A percentile compares a stretch with the other conserved stretches of the same genome.
Evolutionary conservation across 2,888 invertebrate species (phyloP).

Genomic region (Caenorhabditis doughertyi): DNA sequence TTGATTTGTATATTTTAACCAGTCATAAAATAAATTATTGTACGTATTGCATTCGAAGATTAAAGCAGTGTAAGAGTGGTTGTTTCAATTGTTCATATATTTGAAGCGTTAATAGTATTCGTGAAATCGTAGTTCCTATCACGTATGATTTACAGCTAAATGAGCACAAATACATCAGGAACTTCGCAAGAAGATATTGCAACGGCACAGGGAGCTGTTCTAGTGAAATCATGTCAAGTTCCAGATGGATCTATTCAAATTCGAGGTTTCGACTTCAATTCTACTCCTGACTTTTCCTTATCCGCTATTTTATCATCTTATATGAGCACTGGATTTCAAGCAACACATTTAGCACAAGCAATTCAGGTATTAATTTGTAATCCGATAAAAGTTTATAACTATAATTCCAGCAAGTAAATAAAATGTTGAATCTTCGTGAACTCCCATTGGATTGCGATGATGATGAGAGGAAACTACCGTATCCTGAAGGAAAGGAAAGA

Average conservation of each 20-base stretch:
- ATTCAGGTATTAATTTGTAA: no score
- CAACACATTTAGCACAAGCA: constrained; percentile 94
- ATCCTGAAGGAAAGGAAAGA: constrained; percentile 80
- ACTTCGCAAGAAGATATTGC: constrained; percentile 67
- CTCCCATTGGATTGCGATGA: constrained; percentile 56
- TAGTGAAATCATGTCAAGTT: constrained; percentile 75
- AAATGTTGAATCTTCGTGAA: constrained; percentile 76
- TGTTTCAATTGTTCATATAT: no score
- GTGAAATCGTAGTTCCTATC: background rate
- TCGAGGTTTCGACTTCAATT: constrained; percentile 94
- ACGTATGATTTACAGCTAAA: no score
- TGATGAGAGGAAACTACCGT: constrained; percentile 75
- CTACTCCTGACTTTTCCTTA: constrained; percentile 87
- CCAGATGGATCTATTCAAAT: constrained; percentile 65
- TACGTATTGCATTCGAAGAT: background rate
- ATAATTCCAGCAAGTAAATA: constrained; percentile 78
- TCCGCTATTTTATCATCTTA: constrained; percentile 90
- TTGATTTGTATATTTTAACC: constrained; percentile 1
- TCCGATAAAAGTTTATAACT: no score
- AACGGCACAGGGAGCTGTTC: constrained; percentile 74
- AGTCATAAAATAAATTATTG: constrained; percentile 1
- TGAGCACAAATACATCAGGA: constrained; percentile 11
- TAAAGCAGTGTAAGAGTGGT: no score
- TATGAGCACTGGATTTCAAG: constrained; percentile 94
- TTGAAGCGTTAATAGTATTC: no score